A percentile compares a stretch with the other conserved stretches of the same genome.
Conservation (phyloP, 2,888 invertebrate genomes). For the Standfussiana lucernea region DNA sequence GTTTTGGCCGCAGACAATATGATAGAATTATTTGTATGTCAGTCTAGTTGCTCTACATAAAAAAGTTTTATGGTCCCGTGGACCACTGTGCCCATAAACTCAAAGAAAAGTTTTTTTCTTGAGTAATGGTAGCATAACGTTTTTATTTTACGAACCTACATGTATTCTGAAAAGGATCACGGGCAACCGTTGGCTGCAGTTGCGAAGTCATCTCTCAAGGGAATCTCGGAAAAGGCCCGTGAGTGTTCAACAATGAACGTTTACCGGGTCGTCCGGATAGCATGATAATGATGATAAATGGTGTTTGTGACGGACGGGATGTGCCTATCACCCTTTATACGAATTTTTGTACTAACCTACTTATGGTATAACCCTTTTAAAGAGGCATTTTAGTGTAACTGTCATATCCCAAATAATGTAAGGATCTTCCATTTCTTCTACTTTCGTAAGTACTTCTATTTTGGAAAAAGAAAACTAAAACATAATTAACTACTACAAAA, state of each 20-base stretch:
- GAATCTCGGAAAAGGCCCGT: conserved; percentile 25
- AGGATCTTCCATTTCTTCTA: not conserved
- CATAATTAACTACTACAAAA: not conserved
- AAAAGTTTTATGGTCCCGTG: conserved; percentile 7
- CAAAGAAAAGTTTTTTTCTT: not conserved
- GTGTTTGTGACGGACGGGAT: conserved; percentile 6
- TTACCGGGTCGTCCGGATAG: conserved; percentile 19
- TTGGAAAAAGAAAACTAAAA: not conserved
- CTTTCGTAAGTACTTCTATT: not conserved
- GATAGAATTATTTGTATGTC: conserved; percentile 10
- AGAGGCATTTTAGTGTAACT: not conserved
- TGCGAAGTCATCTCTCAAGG: conserved; percentile 53
- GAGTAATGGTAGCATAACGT: not conserved
- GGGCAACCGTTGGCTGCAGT: conserved; percentile 45
- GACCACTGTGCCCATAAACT: conserved; percentile 5
- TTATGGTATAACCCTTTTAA: too few species aligned
- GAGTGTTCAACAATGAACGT: conserved; percentile 23
- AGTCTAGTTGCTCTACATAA: conserved; percentile 6
- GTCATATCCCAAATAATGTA: not conserved
- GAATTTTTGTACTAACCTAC: conserved; percentile 2
- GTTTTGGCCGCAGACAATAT: conserved; percentile 1
- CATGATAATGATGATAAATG: conserved; percentile 48
- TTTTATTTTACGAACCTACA: conserved; percentile 13
- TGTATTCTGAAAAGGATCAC: conserved; percentile 58
- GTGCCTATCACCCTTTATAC: not conserved